A percentile compares a stretch with the other conserved stretches of the same genome.
Conservation (phyloP, 2,113 vertebrate genomes). For the Ammodytes marinus region DNA sequence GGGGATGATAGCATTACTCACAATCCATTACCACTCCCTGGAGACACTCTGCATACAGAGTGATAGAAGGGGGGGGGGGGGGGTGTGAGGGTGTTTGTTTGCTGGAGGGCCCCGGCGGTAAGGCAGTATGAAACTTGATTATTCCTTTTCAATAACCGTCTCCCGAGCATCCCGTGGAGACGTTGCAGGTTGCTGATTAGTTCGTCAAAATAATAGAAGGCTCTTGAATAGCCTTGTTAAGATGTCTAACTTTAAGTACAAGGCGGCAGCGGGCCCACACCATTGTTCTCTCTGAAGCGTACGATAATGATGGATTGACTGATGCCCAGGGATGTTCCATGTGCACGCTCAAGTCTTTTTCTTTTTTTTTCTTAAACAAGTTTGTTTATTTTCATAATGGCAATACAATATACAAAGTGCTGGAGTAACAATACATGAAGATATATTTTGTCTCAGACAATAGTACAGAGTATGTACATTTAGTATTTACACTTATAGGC, state of each 20-base stretch:
- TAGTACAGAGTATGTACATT: slow-evolving; percentile 67
- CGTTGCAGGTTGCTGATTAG: slow-evolving; percentile 63
- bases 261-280: slow-evolving; percentile 9
- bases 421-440: slow-evolving; percentile 65
- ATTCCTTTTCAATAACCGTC: slow-evolving; percentile 75
- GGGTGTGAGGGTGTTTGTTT: slow-evolving; percentile 54
- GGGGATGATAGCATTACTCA: slow-evolving; percentile 82
- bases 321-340: slow-evolving; percentile 31
- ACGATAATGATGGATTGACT: slow-evolving; percentile 56
- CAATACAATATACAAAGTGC: slow-evolving; percentile 75
- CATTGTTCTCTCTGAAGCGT: slow-evolving; percentile 45
- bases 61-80: slow-evolving; percentile 23
- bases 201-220: slow-evolving; percentile 57
- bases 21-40: slow-evolving; percentile 82
- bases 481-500: slow-evolving; percentile 66
- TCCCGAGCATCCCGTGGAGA: slow-evolving; percentile 59
- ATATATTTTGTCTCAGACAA: slow-evolving; percentile 51
- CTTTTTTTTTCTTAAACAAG: slow-evolving; percentile 43
- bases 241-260: slow-evolving; percentile 60
- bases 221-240: slow-evolving; percentile 65
- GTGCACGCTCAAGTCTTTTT: not conserved
- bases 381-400: slow-evolving; percentile 65
- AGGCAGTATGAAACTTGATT: slow-evolving; percentile 75
- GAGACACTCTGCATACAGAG: slow-evolving; percentile 67
- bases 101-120: slow-evolving; percentile 44